Evolutionary conservation across 2,113 vertebrate species (phyloP).

Genomic region (Sorex fumeus): DNA sequence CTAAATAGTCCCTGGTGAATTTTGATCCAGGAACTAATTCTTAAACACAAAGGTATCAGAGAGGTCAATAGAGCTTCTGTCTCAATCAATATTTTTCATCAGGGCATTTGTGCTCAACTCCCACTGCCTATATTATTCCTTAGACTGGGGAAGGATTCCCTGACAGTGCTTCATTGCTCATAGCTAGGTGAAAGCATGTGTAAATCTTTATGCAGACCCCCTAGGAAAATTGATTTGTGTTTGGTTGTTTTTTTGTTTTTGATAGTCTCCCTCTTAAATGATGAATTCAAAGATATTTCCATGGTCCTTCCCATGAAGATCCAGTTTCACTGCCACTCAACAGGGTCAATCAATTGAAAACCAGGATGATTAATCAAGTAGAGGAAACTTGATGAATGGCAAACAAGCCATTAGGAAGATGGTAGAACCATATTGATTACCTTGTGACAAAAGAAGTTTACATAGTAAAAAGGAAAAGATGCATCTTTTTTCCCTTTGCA

Average conservation of each 20-base stretch:
- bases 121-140: neutral
- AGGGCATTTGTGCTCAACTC: neutral
- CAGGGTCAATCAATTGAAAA: too few relatives aligned
- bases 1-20: neutral
- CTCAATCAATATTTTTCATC: neutral
- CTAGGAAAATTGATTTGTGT: neutral
- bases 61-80: neutral
- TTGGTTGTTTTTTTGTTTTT: neutral
- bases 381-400: too few relatives aligned
- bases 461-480: too few relatives aligned
- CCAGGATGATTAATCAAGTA: too few relatives aligned
- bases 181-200: neutral
- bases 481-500: too few relatives aligned
- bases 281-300: neutral
- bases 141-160: neutral
- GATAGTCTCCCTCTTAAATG: neutral
- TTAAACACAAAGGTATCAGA: neutral
- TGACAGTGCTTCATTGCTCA: too few relatives aligned
- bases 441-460: too few relatives aligned
- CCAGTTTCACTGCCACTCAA: too few relatives aligned
- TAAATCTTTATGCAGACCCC: neutral
- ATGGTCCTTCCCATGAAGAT: neutral
- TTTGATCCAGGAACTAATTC: neutral
- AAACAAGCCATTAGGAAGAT: too few relatives aligned
- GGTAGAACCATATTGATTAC: too few relatives aligned